Percentiles rank a stretch among this genome's conserved stretches.
Evolutionary conservation across 2,888 invertebrate genomes (phyloP).

Genomic region (Choreutis nemorana): DNA sequence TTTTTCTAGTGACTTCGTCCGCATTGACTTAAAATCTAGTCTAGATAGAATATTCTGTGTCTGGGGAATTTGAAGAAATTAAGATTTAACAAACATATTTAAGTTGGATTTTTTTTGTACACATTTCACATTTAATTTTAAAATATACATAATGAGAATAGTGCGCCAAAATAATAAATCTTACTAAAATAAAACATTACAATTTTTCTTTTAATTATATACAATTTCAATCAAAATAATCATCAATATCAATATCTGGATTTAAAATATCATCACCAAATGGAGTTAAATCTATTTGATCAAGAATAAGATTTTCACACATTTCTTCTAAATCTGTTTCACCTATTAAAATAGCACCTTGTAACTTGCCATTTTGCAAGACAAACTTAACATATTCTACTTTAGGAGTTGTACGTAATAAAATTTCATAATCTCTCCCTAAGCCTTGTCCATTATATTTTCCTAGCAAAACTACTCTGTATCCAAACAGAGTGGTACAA

Average conservation of each 20-base stretch:
- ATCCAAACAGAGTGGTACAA: slow-evolving; percentile 93
- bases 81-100: no score
- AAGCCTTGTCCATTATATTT: slow-evolving; percentile 93
- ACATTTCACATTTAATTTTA: no score
- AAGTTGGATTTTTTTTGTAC: no score
- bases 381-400: slow-evolving; percentile 89
- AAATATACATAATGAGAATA: no score
- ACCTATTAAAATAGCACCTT: slow-evolving; percentile 95
- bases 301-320: slow-evolving; percentile 96
- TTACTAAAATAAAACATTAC: no score
- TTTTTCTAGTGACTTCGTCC: no score
- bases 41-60: no score
- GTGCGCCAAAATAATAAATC: no score
- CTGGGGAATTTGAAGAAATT: no score
- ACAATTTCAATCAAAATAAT: slow-evolving; percentile 89
- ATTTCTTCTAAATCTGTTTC: slow-evolving; percentile 98
- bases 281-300: slow-evolving; percentile 87
- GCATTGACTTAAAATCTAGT: no score
- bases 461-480: slow-evolving; percentile 90
- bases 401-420: slow-evolving; percentile 83
- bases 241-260: slow-evolving; percentile 97
- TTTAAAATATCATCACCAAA: slow-evolving; percentile 94
- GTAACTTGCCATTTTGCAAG: slow-evolving; percentile 81
- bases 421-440: slow-evolving; percentile 79
- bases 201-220: no score